Evolutionary conservation across 2,797 vertebrate genomes (phyloP).

Genomic region (Sphaeramia orbicularis): DNA sequence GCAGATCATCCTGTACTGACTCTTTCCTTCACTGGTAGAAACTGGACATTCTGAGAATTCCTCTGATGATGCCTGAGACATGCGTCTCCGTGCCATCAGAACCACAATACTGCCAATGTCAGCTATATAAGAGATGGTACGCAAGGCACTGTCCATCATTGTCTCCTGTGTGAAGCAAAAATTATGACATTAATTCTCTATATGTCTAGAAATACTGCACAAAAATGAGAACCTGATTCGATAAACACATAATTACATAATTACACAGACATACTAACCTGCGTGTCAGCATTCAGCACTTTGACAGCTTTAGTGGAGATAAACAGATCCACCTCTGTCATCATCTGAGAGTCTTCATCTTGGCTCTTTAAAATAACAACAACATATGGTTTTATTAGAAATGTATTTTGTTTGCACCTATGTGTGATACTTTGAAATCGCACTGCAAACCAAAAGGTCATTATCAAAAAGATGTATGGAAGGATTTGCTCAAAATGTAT

Average conservation of each 20-base stretch:
- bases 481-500: slow-evolving; percentile 16
- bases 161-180: slow-evolving; percentile 85
- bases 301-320: slow-evolving; percentile 97
- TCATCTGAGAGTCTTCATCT: slow-evolving; percentile 91
- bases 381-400: not conserved
- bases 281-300: slow-evolving; percentile 97
- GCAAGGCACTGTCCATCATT: slow-evolving; percentile 97
- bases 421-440: not conserved
- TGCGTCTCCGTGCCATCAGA: slow-evolving; percentile 94
- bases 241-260: slow-evolving; percentile 5
- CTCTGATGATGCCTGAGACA: slow-evolving; percentile 91
- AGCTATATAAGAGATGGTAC: slow-evolving; percentile 97
- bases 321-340: slow-evolving; percentile 91
- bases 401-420: not conserved
- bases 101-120: slow-evolving; percentile 98
- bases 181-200: not conserved
- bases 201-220: slow-evolving; percentile 1
- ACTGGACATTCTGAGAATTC: slow-evolving; percentile 92
- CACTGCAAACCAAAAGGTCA: not conserved
- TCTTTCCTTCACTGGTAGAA: slow-evolving; percentile 88
- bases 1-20: slow-evolving; percentile 97
- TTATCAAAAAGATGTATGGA: not conserved
- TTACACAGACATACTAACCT: slow-evolving; percentile 56
- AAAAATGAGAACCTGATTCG: not conserved
- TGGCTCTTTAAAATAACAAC: slow-evolving; percentile 83